Conservation (phyloP, 2,888 invertebrate genomes). For the Synanthedon andrenaeformis region DNA sequence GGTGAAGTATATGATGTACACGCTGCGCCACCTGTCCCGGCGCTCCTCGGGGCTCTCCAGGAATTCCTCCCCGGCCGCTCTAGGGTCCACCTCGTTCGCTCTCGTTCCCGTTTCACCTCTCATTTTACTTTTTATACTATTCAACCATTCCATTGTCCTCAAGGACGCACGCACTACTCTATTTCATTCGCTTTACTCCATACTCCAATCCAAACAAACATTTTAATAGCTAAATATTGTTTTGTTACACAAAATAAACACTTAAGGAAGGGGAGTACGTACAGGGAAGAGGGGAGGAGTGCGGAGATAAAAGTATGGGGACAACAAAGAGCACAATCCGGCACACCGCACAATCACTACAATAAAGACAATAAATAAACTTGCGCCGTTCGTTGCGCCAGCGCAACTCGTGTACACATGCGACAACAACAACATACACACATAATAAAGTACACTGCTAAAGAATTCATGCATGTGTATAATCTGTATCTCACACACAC, state of each 20-base stretch:
- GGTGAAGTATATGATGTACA: constrained; percentile 87
- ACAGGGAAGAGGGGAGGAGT: too few species aligned
- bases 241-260: too few species aligned
- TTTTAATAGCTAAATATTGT: too few species aligned
- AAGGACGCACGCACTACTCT: neutral
- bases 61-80: constrained; percentile 2
- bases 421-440: too few species aligned
- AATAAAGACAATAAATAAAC: neutral
- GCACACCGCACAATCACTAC: neutral
- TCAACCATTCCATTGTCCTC: constrained; percentile 37
- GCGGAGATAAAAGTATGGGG: neutral
- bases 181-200: neutral
- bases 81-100: constrained; percentile 5
- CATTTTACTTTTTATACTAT: constrained; percentile 18
- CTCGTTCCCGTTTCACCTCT: constrained; percentile 9
- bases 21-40: constrained; percentile 80
- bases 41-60: constrained; percentile 78
- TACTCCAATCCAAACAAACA: neutral
- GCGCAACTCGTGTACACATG: neutral
- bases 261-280: too few species aligned
- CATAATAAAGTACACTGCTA: too few species aligned
- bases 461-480: too few species aligned
- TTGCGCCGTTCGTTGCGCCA: too few species aligned
- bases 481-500: too few species aligned
- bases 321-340: constrained; percentile 2